Percentiles rank a stretch among this genome's conserved stretches.
These are phyloP conservation scores for Emydocephalus ijimae DNA, from an alignment of 2,113 vertebrate species.

Conservation along the genomic window DNA sequence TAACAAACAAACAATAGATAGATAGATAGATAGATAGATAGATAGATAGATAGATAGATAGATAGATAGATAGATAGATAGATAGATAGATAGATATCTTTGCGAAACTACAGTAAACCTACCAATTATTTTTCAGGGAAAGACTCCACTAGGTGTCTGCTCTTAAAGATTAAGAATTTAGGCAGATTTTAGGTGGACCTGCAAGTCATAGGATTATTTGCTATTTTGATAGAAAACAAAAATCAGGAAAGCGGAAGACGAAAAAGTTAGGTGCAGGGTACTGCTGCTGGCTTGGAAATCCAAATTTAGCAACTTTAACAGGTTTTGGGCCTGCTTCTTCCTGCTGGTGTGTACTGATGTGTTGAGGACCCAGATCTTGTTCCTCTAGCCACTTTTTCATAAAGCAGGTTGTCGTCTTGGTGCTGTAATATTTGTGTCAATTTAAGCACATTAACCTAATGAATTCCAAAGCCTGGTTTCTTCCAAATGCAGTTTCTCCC, in stretches of 20 bases:
- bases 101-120: background rate
- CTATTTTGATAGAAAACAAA: background rate
- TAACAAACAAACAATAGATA: background rate
- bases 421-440: background rate
- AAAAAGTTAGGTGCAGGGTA: background rate
- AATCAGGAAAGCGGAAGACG: too few relatives aligned
- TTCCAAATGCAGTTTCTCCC: background rate
- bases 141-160: background rate
- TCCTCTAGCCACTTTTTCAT: background rate
- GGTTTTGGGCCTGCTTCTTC: background rate
- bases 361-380: background rate
- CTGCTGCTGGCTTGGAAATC: background rate
- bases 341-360: background rate
- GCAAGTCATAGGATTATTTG: background rate
- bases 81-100: too few relatives aligned
- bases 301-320: background rate
- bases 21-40: too few relatives aligned
- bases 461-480: background rate
- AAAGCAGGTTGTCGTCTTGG: background rate
- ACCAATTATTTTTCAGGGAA: background rate
- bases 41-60: too few relatives aligned
- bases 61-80: too few relatives aligned
- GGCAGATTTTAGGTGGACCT: background rate
- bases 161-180: background rate
- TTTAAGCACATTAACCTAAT: background rate